A percentile compares a stretch with the other conserved stretches of the same genome.
These are phyloP conservation scores for Turritopsis rubra DNA, from an alignment of 30 jellyfish, hydroid and myxozoan species.

Conservation along the genomic window DNA sequence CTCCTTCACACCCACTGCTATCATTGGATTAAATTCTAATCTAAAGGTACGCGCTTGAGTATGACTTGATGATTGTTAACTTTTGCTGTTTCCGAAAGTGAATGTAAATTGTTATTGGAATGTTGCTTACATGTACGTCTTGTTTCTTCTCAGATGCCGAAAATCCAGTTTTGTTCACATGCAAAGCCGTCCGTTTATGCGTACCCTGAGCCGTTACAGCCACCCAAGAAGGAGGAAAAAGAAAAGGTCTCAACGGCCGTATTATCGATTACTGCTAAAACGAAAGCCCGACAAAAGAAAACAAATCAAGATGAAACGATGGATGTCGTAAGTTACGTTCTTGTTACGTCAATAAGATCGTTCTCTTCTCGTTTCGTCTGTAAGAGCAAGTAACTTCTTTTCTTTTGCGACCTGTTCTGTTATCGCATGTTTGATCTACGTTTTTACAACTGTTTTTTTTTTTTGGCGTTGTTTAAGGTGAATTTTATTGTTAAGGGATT, in stretches of 20 bases:
- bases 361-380: too few relatives aligned
- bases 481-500: neutral
- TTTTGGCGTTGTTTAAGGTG: neutral
- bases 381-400: too few relatives aligned
- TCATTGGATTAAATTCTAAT: conserved; percentile 86
- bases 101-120: neutral
- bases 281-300: conserved; percentile 72
- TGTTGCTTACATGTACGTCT: neutral
- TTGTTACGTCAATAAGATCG: too few relatives aligned
- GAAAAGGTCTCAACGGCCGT: conserved; percentile 95
- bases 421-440: too few relatives aligned
- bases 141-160: conserved; percentile 89
- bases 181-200: conserved; percentile 97
- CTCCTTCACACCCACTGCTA: conserved; percentile 91
- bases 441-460: neutral
- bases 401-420: too few relatives aligned
- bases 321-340: conserved; percentile 68
- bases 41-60: conserved; percentile 62
- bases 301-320: conserved; percentile 76
- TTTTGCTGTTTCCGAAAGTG: too few relatives aligned
- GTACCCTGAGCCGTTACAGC: conserved; percentile 89
- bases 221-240: conserved; percentile 92
- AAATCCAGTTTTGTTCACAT: conserved; percentile 69
- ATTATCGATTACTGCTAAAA: conserved; percentile 80
- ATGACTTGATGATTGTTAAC: neutral